These are phyloP conservation scores for Marasmarcha lunaedactyla DNA, from an alignment of 2,888 invertebrate species.

Conservation along the genomic window DNA sequence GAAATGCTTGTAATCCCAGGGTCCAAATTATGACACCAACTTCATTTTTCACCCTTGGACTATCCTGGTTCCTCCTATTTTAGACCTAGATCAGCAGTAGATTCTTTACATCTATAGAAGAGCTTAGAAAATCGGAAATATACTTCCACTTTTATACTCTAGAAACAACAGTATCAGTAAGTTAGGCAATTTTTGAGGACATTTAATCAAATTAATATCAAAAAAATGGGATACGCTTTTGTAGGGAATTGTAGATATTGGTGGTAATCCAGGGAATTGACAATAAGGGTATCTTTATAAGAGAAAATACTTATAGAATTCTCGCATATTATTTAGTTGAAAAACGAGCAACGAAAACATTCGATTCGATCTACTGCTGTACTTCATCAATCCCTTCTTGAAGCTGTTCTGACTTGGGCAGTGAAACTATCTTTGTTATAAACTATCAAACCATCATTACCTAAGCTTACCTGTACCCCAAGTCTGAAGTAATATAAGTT, in stretches of 20 bases:
- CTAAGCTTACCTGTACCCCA: conserved; percentile 12
- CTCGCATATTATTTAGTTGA: background rate
- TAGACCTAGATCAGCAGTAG: conserved; percentile 37
- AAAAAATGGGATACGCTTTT: background rate
- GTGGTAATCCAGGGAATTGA: conserved; percentile 32
- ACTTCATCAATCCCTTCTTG: conserved; percentile 11
- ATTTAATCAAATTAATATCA: background rate
- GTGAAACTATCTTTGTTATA: background rate
- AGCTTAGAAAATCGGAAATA: background rate
- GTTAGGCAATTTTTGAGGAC: too few species aligned
- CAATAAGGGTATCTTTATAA: conserved; percentile 31
- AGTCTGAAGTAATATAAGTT: conserved; percentile 34
- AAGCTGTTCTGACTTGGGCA: conserved; percentile 16
- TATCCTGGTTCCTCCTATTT: conserved; percentile 45
- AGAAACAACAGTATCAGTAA: too few species aligned
- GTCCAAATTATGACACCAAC: conserved; percentile 63
- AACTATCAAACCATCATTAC: background rate
- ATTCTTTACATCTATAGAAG: conserved; percentile 19
- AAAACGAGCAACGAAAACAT: background rate
- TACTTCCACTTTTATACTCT: too few species aligned
- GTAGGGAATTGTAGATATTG: too few species aligned
- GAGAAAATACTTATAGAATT: conserved; percentile 4
- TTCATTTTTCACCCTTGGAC: conserved; percentile 48
- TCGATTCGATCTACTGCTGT: conserved; percentile 26
- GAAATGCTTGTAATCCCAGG: conserved; percentile 32